Percentiles rank a stretch among this genome's conserved stretches.
These are phyloP conservation scores for Bombus huntii DNA, from an alignment of 1,140 invertebrate species.

Conservation along the genomic window DNA sequence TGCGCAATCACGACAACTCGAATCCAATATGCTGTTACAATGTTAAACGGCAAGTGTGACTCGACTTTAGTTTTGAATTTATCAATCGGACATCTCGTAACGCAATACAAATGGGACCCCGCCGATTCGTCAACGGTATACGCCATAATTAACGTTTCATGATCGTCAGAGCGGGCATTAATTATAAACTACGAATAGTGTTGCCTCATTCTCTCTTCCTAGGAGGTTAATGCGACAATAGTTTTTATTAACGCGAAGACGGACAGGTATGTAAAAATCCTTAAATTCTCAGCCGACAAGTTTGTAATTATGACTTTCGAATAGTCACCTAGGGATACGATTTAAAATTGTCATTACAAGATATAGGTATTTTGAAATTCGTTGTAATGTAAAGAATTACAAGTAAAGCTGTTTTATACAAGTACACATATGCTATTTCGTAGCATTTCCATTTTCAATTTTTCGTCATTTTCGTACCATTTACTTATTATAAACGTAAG, in stretches of 20 bases:
- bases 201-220: background rate
- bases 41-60: slow-evolving; percentile 40
- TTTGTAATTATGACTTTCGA: slow-evolving; percentile 5
- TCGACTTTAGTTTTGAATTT: slow-evolving; percentile 33
- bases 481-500: too few relatives aligned
- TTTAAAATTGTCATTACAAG: too few relatives aligned
- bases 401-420: too few relatives aligned
- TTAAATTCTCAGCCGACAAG: background rate
- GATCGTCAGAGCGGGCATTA: slow-evolving; percentile 29
- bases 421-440: too few relatives aligned
- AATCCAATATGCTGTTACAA: slow-evolving; percentile 9
- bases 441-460: background rate
- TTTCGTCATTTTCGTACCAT: background rate
- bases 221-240: background rate
- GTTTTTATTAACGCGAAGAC: background rate
- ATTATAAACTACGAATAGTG: slow-evolving; percentile 20
- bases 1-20: slow-evolving; percentile 16
- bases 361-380: too few relatives aligned
- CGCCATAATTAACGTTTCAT: slow-evolving; percentile 41
- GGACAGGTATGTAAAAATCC: background rate
- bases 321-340: background rate
- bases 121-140: slow-evolving; percentile 12
- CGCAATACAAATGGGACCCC: background rate
- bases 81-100: slow-evolving; percentile 20
- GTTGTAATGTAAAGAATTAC: too few relatives aligned